Evolutionary conservation across 2,113 vertebrate species (phyloP), one percentile per base, ranked within the genome.

Genomic region (Aythya baeri): DNA sequence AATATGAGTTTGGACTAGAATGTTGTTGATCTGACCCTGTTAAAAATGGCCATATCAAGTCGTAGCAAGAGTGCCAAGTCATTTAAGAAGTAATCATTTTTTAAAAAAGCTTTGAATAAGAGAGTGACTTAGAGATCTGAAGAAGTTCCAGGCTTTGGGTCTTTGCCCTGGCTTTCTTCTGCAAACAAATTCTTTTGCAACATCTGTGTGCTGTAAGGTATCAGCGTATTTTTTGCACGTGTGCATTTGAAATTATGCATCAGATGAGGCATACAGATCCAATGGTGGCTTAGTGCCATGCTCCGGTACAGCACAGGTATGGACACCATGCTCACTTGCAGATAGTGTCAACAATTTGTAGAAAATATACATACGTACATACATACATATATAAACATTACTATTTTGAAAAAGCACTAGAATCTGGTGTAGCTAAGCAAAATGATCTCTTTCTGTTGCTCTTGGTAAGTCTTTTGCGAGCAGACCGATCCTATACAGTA

Each of bases 91-190:
- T 81, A 66, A 88, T 62, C 6, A 5, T 6, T 75, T 89, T 80
- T 77, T 17, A 10, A 71, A 52, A 91, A 85, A 73, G 16, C 29
- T 91, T 88, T 57, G 72, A 82, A 31, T 67, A 74, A 90, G 75
- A 71, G 79, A 76, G 55, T 20, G 2, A 49, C 59, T 83, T 68
- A 50, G 34, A 83, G 73, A 83, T 50, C 65, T 88, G 91, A 75
- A 88, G 55, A 77, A 52, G 68, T 91, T 96, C 83, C 86, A 89
- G 57, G 43, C 77, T 92, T 88, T 91, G 76, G 83, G 83, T 78
- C 76, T 86, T 83, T 95, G 76, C 83, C 88, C 67, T 61, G 52
- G 21, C 31, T 96, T 83, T 75, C n/a, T 59, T 54, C 79, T 90
- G 58, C 88, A 91, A 65, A 74, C 76, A 74, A 78, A 77, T 32